A percentile compares a stretch with the other conserved stretches of the same genome.
These are phyloP conservation scores for Brachypterus glaber DNA, from an alignment of 2,888 invertebrate genomes.

Conservation along the genomic window DNA sequence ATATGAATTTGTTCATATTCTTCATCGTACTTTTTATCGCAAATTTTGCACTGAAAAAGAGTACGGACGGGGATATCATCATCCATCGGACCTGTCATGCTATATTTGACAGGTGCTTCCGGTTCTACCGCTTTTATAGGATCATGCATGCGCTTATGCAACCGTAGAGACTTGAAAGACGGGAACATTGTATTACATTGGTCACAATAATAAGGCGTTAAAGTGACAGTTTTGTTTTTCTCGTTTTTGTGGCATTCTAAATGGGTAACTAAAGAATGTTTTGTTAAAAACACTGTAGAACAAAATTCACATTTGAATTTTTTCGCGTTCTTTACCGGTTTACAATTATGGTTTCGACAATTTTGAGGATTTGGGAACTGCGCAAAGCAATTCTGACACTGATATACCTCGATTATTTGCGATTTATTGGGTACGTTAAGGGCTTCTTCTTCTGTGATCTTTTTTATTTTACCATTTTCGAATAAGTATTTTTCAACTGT, in stretches of 20 bases:
- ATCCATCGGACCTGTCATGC: slow-evolving; percentile 30
- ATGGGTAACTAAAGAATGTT: slow-evolving; percentile 47
- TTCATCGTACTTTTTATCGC: slow-evolving; percentile 44
- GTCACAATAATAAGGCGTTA: slow-evolving; percentile 46
- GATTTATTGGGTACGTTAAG: slow-evolving; percentile 19
- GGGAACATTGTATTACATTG: slow-evolving; percentile 59
- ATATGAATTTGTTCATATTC: slow-evolving; percentile 53
- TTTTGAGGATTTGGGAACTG: slow-evolving; percentile 41
- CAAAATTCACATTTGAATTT: slow-evolving; percentile 44
- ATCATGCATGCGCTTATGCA: slow-evolving; percentile 67
- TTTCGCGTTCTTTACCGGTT: slow-evolving; percentile 30
- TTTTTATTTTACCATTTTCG: slow-evolving; percentile 26
- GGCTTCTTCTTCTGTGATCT: slow-evolving; percentile 23
- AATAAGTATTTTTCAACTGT: slow-evolving; percentile 27
- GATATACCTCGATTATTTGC: slow-evolving; percentile 35
- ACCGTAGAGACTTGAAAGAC: slow-evolving; percentile 54
- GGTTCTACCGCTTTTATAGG: slow-evolving; percentile 50
- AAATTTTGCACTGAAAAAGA: slow-evolving; percentile 40
- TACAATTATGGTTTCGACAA: slow-evolving; percentile 42
- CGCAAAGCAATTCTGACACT: slow-evolving; percentile 42
- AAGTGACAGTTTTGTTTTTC: slow-evolving; percentile 18
- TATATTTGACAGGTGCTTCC: slow-evolving; percentile 43
- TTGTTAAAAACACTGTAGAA: slow-evolving; percentile 41
- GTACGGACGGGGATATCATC: slow-evolving; percentile 37
- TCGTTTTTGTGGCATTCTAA: slow-evolving; percentile 48